Evolutionary conservation across 2,888 invertebrate genomes (phyloP), one percentile per base, ranked within the genome.

Genomic region (Meiosimyza decipiens): DNA sequence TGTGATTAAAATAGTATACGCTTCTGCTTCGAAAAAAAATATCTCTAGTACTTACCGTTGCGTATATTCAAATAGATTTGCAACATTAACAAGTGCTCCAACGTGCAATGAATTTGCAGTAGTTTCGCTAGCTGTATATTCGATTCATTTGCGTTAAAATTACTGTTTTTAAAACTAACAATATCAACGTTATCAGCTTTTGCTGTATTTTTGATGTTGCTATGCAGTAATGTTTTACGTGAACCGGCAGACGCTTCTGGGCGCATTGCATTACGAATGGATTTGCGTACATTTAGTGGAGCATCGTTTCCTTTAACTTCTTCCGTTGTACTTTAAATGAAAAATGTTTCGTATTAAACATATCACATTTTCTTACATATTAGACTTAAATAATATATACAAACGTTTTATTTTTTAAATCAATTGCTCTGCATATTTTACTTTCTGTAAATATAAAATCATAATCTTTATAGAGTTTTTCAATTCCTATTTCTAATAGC

Each of bases 401-500:
- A 71, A 71, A 79, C 79, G 73, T 75, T 55, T 74, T 79, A 66
- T 77, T 81, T 49, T 78, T 78, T 60, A 86, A 80, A 75, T 80
- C 81, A 55, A 77, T 82, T 2, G 78, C 78, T 71, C 82, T 82
- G 74, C 87, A 86, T 33, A 87, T 79, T 78, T 86, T 85, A 73
- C 86, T 85, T 72, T 86, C 86, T 3, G 79, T 81, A 67, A 85
- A 86, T 59, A 87, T 87, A 47, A 82, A 85, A 75, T 86, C 85
- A 67, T 87, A 87, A 60, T 87, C 87, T 77, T 86, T 87, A 55
- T 81, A 80, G 2, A 86, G 73, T 76, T 87, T 87, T 71, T 87
- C 87, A 71, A 87, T 76, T 7, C 87, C 87, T 67, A 87, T 86
- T 82, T 87, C 87, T n/a, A 87, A 73, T 18, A 87, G 77, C 22